Base-by-base conservation (phyloP, 2,888 invertebrate species). In the Nephrocerus scutellatus region DNA sequence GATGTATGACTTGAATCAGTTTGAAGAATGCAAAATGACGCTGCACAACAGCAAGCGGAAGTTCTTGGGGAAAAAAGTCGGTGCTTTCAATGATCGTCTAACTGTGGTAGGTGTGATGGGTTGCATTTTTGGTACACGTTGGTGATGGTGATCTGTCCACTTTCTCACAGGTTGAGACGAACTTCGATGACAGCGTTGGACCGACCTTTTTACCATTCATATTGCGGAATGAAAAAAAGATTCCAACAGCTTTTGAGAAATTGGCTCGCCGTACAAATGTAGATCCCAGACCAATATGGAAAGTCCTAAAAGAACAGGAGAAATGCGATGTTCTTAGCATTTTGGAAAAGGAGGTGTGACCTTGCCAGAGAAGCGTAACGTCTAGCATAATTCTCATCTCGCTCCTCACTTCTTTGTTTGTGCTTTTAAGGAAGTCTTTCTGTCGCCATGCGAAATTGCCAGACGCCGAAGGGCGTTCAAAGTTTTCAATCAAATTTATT, bases 401-500 rank as follows among this genome's bases (percentile, higher is more conserved):
- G n/a, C n/a, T n/a, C n/a, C n/a, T n/a, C n/a, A n/a, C n/a, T n/a
- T n/a, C n/a, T n/a, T n/a, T n/a, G n/a, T n/a, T n/a, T n/a, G n/a
- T n/a, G n/a, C n/a, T n/a, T 30, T 33, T 2, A 10, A 64, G 64
- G 54, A 57, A 43, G 24, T 50, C 41, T 20, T 56, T 10, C 41
- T 63, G 5, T 53, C 57, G 8, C 60, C 63, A 1, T 51, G 56
- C 6, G 63, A 63, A 49, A 35, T 56, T 23, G 59, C 59, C 1
- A 52, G 61, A 16, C 49, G 60, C 6, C 48, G 48, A 20, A 53
- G 57, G 8, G 57, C 55, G 3, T 62, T 56, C 37, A 50, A 54
- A 23, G 53, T 59, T 1, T 59, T 57, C 30, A 59, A 60, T 47
- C 63, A 63, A 48, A 58, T 61, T 18, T 65, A 64, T 38, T 44